A percentile compares a stretch with the other conserved stretches of the same genome.
phyloP scores from a whole-genome alignment of 2,888 invertebrate species.

The Marronus borbonicus region DNA sequence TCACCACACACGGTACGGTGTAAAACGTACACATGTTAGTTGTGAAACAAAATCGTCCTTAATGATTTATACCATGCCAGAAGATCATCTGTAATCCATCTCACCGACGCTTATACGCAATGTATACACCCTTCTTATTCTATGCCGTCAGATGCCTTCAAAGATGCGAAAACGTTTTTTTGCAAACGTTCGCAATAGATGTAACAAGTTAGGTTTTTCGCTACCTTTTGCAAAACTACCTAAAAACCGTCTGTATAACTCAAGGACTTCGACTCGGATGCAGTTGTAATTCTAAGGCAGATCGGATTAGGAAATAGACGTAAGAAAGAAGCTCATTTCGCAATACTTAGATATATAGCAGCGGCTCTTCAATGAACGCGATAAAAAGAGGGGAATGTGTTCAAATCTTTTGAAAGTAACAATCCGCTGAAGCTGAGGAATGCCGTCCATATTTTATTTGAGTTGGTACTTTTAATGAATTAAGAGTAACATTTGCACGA shows the following conservation, averaged over 20 bases:
- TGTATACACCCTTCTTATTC: slow-evolving; percentile 1
- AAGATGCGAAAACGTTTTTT: slow-evolving; percentile 20
- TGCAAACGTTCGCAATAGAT: slow-evolving; percentile 3
- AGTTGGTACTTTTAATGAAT: not conserved
- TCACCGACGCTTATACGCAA: not conserved
- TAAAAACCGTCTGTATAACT: slow-evolving; percentile 27
- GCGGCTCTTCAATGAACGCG: not conserved
- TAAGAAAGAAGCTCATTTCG: slow-evolving; percentile 1
- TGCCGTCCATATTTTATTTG: no score
- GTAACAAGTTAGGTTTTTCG: slow-evolving; percentile 25
- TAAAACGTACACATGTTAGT: slow-evolving; percentile 13
- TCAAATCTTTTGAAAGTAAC: not conserved
- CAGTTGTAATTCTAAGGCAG: slow-evolving; percentile 8
- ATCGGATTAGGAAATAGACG: not conserved
- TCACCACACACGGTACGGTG: not conserved
- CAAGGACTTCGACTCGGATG: slow-evolving; percentile 20
- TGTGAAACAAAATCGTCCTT: slow-evolving; percentile 3
- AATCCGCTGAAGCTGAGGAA: no score
- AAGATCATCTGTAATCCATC: slow-evolving; percentile 18
- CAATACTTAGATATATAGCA: not conserved
- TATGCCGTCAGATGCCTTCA: not conserved
- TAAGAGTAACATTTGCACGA: not conserved
- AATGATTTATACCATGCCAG: slow-evolving; percentile 24
- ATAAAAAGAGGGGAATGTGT: not conserved
- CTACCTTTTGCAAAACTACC: slow-evolving; percentile 24